These are phyloP conservation scores for Clivina fossor DNA, from an alignment of 2,888 invertebrate species.

Conservation along the genomic window DNA sequence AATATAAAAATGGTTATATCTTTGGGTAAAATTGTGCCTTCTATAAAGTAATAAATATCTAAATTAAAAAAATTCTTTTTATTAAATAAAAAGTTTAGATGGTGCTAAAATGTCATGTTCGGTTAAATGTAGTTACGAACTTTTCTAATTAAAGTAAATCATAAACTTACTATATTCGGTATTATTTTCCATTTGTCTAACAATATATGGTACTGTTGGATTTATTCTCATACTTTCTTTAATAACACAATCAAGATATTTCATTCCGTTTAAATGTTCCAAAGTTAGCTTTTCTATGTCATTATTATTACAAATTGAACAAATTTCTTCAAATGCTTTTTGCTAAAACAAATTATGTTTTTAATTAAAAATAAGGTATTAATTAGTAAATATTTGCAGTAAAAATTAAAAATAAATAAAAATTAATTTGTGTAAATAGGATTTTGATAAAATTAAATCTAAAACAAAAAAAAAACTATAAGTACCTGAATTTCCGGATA, in stretches of 20 bases:
- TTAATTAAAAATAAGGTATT: no score
- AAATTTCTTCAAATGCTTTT: background rate
- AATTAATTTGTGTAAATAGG: no score
- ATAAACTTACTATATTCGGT: conserved; percentile 1
- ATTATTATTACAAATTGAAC: background rate
- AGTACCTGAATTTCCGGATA: background rate
- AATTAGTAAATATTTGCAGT: no score
- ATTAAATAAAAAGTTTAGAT: no score
- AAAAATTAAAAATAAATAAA: no score
- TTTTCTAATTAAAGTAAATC: no score
- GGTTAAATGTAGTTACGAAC: no score
- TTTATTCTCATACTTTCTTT: background rate
- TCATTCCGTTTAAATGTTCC: background rate
- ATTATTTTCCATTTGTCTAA: background rate
- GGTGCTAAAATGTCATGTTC: no score
- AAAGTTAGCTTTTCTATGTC: background rate
- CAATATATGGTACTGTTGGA: background rate
- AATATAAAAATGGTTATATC: background rate
- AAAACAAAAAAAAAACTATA: no score
- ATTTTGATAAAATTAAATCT: no score
- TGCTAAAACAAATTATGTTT: background rate
- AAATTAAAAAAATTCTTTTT: no score
- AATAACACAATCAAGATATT: background rate
- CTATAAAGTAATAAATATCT: background rate
- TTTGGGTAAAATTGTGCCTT: background rate